A percentile compares a stretch with the other conserved stretches of the same genome.
Evolutionary conservation across 2,888 invertebrate genomes (phyloP).

Genomic region (Odontomyia ornata): DNA sequence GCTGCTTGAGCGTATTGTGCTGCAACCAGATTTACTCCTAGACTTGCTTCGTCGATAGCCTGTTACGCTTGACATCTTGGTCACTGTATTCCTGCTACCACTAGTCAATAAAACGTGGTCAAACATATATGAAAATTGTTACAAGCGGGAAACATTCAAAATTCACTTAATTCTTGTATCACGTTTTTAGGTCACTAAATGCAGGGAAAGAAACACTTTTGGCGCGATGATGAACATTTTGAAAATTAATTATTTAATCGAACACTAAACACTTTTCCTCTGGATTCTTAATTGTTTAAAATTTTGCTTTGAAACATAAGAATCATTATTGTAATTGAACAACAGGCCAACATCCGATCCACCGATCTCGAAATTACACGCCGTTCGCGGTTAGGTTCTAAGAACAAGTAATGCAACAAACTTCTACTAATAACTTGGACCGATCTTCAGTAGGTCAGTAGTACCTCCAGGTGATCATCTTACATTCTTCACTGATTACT

Average conservation of each 20-base stretch:
- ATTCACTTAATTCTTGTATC: neutral
- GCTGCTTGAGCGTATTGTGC: slow-evolving; percentile 9
- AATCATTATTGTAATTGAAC: too few species aligned
- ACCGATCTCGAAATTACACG: too few species aligned
- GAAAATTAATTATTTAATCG: neutral
- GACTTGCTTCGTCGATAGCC: slow-evolving; percentile 26
- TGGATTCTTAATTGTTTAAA: neutral
- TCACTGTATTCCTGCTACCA: slow-evolving; percentile 18
- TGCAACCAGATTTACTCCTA: slow-evolving; percentile 33
- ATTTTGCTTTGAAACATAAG: too few species aligned
- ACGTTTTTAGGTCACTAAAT: slow-evolving; percentile 7
- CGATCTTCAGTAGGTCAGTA: slow-evolving; percentile 36
- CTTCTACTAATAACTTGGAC: neutral
- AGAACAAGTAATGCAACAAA: slow-evolving; percentile 1
- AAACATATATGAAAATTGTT: slow-evolving; percentile 33
- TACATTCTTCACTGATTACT: neutral
- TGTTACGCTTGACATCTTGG: slow-evolving; percentile 35
- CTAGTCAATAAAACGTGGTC: slow-evolving; percentile 4
- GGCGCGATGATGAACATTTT: too few species aligned
- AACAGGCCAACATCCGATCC: too few species aligned
- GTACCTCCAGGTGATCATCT: slow-evolving; percentile 9
- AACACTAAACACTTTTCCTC: slow-evolving; percentile 5
- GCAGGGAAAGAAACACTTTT: neutral
- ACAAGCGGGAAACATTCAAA: neutral
- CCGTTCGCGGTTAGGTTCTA: neutral